A percentile compares a stretch with the other conserved stretches of the same genome.
These are phyloP conservation scores for Zoanthus sociatus DNA, from an alignment of 92 coral and sea anemone genomes.

Conservation along the genomic window DNA sequence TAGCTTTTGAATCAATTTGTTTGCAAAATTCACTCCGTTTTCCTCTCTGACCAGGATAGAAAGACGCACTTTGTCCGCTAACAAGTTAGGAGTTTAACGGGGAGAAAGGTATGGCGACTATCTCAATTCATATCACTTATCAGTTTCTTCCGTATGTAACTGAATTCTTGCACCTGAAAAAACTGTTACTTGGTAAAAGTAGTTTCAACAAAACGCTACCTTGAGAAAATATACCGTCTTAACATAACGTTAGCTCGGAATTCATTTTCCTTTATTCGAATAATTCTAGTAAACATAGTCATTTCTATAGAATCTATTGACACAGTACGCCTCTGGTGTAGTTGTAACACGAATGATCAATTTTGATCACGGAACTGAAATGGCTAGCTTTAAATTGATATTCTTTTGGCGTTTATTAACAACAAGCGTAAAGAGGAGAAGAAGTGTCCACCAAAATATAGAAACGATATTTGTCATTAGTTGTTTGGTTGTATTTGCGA, in stretches of 20 bases:
- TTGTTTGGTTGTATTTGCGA: neutral
- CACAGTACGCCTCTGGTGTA: neutral
- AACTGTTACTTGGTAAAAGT: neutral
- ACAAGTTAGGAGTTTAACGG: neutral
- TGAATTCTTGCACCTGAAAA: constrained; percentile 9
- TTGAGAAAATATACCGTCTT: neutral
- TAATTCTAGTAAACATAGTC: neutral
- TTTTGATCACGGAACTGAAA: neutral
- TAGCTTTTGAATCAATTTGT: constrained; percentile 2
- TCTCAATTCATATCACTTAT: neutral
- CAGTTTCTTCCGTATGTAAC: constrained; percentile 12
- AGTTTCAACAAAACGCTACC: neutral
- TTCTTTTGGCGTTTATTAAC: neutral
- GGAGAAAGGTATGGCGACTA: constrained; percentile 34
- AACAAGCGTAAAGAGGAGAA: neutral
- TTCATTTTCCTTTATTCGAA: neutral
- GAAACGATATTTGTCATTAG: neutral
- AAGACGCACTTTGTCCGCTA: neutral
- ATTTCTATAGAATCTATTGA: neutral
- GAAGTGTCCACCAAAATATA: neutral
- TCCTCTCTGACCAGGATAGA: neutral
- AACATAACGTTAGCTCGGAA: neutral
- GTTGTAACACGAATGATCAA: neutral
- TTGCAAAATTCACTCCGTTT: neutral
- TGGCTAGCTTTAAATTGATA: neutral